Evolutionary conservation across 2,888 invertebrate species (phyloP), one percentile per base, ranked within the genome.

Genomic region (Tenodera sinensis): DNA sequence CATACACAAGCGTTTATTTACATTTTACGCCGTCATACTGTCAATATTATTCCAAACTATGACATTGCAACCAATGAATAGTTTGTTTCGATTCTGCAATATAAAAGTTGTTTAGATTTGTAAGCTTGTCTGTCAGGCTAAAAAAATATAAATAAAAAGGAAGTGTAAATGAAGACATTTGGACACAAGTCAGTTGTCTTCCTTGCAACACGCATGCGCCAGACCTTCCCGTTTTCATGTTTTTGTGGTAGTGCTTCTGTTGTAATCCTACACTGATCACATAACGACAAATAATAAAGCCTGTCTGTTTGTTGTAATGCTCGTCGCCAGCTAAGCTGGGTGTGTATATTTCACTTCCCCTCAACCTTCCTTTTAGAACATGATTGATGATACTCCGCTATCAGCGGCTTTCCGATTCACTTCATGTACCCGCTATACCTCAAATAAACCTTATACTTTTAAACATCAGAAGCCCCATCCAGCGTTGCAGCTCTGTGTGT

Each of bases 391-490:
- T 25, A 71, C 54, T 71, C 54, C 25, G 20, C 86, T 86, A 86
- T 86, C 86, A 86, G 86, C 71, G 9, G 81, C 86, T 86, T 86
- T 86, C 86, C 86, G 81, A 86, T 81, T 86, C 86, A 86, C 54
- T 86, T 86, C 71, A 86, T 81, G 54, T 71, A 28, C 81, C 81
- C 54, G 54, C 54, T 71, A 71, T 71, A 71, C 54, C 25, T 71
- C 54, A 71, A 71, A 15, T 71, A 71, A 71, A 71, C 42, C 6
- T 25, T 71, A 71, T 71, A 71, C 25, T 20, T 71, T 71, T 71
- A 71, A 71, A 42, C 42, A 42, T 12, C 42, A 12, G 42, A 12
- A 1, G 42, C 3, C 42, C 42, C 42, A 42, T 42, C 42, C 12
- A 42, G 42, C 42, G 42, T 42, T 42, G 42, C 42, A 42, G 42